Evolutionary conservation across 1,140 invertebrate genomes (phyloP).

Genomic region (Oncopodura yosiiana): DNA sequence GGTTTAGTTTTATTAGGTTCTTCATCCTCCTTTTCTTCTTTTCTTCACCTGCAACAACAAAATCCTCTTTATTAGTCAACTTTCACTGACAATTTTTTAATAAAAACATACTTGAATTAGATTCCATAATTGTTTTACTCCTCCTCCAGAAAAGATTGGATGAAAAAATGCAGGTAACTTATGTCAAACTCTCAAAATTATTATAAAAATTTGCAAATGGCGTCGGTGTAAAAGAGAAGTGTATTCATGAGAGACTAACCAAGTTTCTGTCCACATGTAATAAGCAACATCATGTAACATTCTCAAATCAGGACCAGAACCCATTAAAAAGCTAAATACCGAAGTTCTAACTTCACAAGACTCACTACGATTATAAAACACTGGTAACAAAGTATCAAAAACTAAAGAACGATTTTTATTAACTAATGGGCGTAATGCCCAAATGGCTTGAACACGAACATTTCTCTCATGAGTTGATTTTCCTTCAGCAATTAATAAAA

Average conservation of each 20-base stretch:
- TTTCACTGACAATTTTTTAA: too few relatives aligned
- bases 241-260: conserved; percentile 14
- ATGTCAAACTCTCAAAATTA: too few relatives aligned
- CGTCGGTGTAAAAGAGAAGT: too few relatives aligned
- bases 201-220: too few relatives aligned
- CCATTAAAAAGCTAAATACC: conserved; percentile 29
- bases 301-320: conserved; percentile 4
- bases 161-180: too few relatives aligned
- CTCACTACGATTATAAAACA: conserved; percentile 32
- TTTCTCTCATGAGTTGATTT: conserved; percentile 5
- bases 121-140: too few relatives aligned
- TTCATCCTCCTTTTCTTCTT: too few relatives aligned
- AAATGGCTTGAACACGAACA: conserved; percentile 30
- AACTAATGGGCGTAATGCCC: conserved; percentile 15
- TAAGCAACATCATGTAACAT: conserved; percentile 32
- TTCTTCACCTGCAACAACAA: too few relatives aligned
- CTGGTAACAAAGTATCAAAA: conserved; percentile 19
- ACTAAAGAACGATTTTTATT: neutral
- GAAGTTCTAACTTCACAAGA: conserved; percentile 28
- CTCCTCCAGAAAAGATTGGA: too few relatives aligned
- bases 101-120: too few relatives aligned
- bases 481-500: conserved; percentile 27
- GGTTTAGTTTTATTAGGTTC: too few relatives aligned
- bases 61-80: too few relatives aligned
- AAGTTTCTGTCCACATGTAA: conserved; percentile 34